Conservation (phyloP, 2,888 invertebrate species). For the Oegoconia quadripuncta region DNA sequence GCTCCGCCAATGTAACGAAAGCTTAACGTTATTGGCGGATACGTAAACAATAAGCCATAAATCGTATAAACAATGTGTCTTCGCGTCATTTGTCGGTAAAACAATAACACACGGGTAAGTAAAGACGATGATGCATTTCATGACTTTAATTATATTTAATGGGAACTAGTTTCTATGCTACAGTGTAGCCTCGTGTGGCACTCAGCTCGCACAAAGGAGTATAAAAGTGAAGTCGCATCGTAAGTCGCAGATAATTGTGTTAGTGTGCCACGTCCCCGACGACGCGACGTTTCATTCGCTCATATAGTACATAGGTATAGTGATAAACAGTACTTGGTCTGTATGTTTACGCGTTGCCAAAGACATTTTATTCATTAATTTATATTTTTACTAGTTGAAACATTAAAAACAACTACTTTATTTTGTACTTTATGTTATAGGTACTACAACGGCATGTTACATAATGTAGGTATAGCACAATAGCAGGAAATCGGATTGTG, state of each 20-base stretch:
- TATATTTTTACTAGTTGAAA: no score
- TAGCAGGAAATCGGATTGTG: no score
- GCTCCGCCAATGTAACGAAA: not conserved
- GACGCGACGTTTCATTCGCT: conserved; percentile 19
- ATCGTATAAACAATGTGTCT: conserved; percentile 29
- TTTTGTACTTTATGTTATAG: no score
- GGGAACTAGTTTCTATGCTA: conserved; percentile 21
- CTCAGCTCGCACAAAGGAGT: conserved; percentile 33
- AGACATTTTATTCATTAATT: no score
- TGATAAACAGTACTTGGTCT: no score
- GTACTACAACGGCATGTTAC: no score
- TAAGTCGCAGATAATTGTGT: conserved; percentile 24
- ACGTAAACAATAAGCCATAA: conserved; percentile 32
- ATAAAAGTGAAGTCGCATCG: conserved; percentile 34
- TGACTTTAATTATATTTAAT: conserved; percentile 25
- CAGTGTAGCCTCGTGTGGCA: conserved; percentile 14
- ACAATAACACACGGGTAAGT: conserved; percentile 16
- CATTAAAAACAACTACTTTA: no score
- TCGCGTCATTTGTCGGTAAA: conserved; percentile 29
- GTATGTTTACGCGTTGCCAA: no score
- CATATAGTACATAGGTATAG: no score
- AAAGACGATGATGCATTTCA: conserved; percentile 26
- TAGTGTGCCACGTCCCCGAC: conserved; percentile 26
- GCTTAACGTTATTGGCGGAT: conserved; percentile 4
- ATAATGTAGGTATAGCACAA: no score